Percentiles rank a stretch among this genome's conserved stretches.
Conservation (phyloP, 2,888 invertebrate genomes). For the Chrysomela aeneicollis region DNA sequence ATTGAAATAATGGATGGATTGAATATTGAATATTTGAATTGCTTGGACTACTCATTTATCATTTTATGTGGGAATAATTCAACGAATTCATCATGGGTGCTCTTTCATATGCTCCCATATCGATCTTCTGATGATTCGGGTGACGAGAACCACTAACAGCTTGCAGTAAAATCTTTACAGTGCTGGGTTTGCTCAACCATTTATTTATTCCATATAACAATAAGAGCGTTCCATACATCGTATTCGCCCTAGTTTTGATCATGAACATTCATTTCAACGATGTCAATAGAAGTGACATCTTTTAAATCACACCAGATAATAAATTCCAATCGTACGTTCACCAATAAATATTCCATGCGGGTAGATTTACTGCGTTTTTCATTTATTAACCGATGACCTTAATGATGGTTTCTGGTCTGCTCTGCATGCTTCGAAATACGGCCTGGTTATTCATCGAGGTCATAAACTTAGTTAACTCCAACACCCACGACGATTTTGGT, state of each 20-base stretch:
- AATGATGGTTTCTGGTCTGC: too few species aligned
- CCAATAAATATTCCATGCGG: slow-evolving; percentile 28
- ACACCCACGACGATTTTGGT: slow-evolving; percentile 9
- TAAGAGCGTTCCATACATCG: too few species aligned
- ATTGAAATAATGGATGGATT: neutral
- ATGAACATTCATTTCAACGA: neutral
- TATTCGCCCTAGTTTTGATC: too few species aligned
- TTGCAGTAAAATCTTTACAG: too few species aligned
- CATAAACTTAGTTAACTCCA: slow-evolving; percentile 1
- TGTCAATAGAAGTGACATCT: too few species aligned
- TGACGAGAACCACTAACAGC: too few species aligned
- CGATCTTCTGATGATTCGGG: too few species aligned
- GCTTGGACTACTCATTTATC: slow-evolving; percentile 12
- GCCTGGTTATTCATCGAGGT: slow-evolving; percentile 15
- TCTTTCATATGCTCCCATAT: too few species aligned
- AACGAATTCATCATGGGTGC: too few species aligned
- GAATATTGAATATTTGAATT: neutral
- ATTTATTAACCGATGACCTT: slow-evolving; percentile 24
- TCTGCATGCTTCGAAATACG: slow-evolving; percentile 15
- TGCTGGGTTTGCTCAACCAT: too few species aligned
- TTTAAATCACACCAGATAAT: slow-evolving; percentile 17
- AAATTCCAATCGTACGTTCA: slow-evolving; percentile 31
- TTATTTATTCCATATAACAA: too few species aligned
- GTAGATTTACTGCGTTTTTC: slow-evolving; percentile 27
- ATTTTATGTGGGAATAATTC: too few species aligned